Conservation (phyloP, 2,113 vertebrate genomes). For the Forbesichthys agassizii region DNA sequence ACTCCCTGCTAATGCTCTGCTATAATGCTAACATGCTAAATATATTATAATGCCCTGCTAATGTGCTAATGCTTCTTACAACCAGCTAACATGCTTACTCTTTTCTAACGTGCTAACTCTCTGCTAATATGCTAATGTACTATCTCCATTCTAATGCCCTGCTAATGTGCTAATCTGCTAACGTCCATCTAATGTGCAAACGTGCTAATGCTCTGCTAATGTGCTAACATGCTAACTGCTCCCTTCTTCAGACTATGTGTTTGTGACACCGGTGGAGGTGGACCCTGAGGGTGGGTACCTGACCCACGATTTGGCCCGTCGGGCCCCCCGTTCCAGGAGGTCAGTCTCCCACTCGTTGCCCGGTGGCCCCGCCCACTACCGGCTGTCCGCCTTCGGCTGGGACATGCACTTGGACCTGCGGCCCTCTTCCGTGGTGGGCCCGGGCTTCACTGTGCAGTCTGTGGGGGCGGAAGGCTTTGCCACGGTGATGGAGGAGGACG, state of each 20-base stretch:
- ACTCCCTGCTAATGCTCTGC: too few species aligned
- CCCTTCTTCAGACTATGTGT: slow-evolving; percentile 85
- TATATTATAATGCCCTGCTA: too few species aligned
- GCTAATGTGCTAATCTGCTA: too few species aligned
- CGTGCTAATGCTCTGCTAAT: too few species aligned
- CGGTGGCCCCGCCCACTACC: slow-evolving; percentile 85
- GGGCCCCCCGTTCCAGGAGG: slow-evolving; percentile 81
- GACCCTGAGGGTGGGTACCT: slow-evolving; percentile 84
- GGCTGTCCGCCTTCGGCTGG: slow-evolving; percentile 89
- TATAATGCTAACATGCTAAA: too few species aligned
- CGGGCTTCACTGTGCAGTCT: slow-evolving; percentile 87
- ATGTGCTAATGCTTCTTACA: too few species aligned
- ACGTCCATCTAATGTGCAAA: too few species aligned
- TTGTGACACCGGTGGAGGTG: slow-evolving; percentile 92
- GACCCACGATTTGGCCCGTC: slow-evolving; percentile 85
- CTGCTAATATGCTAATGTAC: too few species aligned
- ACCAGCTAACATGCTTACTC: too few species aligned
- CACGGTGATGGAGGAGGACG: slow-evolving; percentile 68
- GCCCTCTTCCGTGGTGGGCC: slow-evolving; percentile 84
- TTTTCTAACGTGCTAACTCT: too few species aligned
- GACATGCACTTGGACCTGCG: slow-evolving; percentile 90
- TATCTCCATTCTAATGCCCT: too few species aligned
- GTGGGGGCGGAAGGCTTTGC: slow-evolving; percentile 80
- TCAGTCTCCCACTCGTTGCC: slow-evolving; percentile 65
- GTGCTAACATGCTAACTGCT: neutral